phyloP scores from a whole-genome alignment of 2,113 vertebrate genomes.

The Psilopsiagon aurifrons region DNA sequence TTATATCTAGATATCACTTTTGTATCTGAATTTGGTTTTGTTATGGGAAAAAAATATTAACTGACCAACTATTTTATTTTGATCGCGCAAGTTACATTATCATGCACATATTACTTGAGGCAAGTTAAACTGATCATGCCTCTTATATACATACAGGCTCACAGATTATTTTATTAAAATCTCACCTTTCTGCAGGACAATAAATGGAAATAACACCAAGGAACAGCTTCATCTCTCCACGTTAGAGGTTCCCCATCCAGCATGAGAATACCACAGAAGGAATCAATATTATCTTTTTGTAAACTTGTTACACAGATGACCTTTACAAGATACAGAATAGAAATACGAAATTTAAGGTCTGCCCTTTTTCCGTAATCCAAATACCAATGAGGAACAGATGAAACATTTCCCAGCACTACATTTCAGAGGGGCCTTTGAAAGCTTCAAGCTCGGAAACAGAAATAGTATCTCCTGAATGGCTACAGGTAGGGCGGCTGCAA shows the following conservation, averaged over 20 bases:
- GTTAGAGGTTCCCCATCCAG: neutral
- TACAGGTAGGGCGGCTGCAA: neutral
- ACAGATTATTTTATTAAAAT: neutral
- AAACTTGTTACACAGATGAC: neutral
- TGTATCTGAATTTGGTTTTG: neutral
- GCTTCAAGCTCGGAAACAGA: neutral
- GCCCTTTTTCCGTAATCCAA: slow-evolving; percentile 7
- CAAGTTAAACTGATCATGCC: neutral
- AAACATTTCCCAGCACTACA: neutral
- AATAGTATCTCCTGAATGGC: neutral
- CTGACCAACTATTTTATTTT: neutral
- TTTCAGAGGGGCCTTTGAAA: neutral
- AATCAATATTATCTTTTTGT: neutral
- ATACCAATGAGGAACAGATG: neutral
- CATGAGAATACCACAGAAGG: neutral
- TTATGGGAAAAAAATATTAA: neutral
- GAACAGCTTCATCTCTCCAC: neutral
- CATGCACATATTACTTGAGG: neutral
- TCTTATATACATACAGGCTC: neutral
- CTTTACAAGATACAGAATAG: neutral
- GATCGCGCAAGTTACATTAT: neutral
- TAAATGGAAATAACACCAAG: neutral
- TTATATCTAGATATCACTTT: neutral
- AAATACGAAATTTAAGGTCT: neutral
- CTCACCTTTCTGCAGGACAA: neutral